Percentiles rank a stretch among this genome's conserved stretches.
Conservation (phyloP, 2,113 vertebrate species). For the mouse (Mus musculus) region DNA sequence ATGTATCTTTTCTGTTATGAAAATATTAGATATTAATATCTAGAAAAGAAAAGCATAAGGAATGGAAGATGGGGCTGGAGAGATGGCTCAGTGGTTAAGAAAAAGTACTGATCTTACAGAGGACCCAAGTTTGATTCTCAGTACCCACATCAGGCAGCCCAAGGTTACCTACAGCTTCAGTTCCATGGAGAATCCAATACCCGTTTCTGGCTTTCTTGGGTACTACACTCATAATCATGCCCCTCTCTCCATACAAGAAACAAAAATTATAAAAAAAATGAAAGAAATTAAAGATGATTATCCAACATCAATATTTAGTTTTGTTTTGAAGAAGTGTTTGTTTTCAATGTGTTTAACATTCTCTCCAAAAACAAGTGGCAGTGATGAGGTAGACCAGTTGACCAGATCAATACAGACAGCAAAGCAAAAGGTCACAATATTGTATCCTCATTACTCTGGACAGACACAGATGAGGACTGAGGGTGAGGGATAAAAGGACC, state of each 20-base stretch:
- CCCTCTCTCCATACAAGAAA: background rate
- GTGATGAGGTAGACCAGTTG: background rate
- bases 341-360: background rate
- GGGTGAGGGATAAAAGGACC: background rate
- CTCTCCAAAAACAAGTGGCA: background rate
- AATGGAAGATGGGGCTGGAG: background rate
- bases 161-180: background rate
- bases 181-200: background rate
- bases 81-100: background rate
- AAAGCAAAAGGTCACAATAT: background rate
- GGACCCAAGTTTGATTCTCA: background rate
- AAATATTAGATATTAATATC: background rate
- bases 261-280: background rate
- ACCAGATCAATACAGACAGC: background rate
- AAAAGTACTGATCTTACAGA: background rate
- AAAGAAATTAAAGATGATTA: background rate
- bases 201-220: background rate
- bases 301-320: background rate
- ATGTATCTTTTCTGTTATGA: background rate
- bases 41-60: background rate
- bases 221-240: background rate
- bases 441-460: rapidly evolving
- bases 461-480: background rate
- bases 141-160: background rate
- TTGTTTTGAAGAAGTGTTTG: background rate